Base-by-base conservation (phyloP, 2,797 vertebrate species). In the Falco berigora region DNA sequence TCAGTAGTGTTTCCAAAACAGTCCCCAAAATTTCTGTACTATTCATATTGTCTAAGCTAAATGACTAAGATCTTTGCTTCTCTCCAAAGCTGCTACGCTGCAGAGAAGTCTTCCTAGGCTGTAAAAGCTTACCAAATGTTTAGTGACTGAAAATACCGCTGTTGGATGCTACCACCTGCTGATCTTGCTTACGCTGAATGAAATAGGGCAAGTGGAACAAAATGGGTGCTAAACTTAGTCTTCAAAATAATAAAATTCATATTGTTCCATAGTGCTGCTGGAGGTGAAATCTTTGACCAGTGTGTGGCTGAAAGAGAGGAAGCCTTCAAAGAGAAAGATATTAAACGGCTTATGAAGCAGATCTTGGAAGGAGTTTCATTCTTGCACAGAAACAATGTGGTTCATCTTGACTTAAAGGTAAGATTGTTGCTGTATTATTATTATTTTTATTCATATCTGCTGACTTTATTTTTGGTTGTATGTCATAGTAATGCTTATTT, bases 371-470 rank as follows among this genome's bases (percentile, higher is more conserved):
- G 99, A 27, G 98, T 99, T 75, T 93, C 96, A 16, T 99, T 99
- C 97, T 97, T 99, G 83, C 99, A 99, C 59, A 97, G 97, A 93
- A 98, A 98, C 88, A 98, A 98, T 28, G 98, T 99, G 19, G 99
- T 99, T 93, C 99, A 99, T 96, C 98, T 99, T 47, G 99, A 99
- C 96, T 97, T 99, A 82, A 99, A 99, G 98, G 99, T 99, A 95
- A 97, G 98, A 62, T 30, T 53, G 8, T n/a, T 75, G 18, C 8
- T 89, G 7, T 67, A 5, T 56, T 87, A 40, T 40, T 40, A 40
- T 88, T 94, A 78, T 58, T 62, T n/a, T 30, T 1, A 9, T 77
- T 79, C 23, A 38, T 34, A 30, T 28, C 20, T 90, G 16, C 52
- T 89, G 42, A 8, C 28, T 67, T 55, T 13, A 61, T 61, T 67